Evolutionary conservation across 1,140 invertebrate species (phyloP).

Genomic region (Gonatopus flavifemur): DNA sequence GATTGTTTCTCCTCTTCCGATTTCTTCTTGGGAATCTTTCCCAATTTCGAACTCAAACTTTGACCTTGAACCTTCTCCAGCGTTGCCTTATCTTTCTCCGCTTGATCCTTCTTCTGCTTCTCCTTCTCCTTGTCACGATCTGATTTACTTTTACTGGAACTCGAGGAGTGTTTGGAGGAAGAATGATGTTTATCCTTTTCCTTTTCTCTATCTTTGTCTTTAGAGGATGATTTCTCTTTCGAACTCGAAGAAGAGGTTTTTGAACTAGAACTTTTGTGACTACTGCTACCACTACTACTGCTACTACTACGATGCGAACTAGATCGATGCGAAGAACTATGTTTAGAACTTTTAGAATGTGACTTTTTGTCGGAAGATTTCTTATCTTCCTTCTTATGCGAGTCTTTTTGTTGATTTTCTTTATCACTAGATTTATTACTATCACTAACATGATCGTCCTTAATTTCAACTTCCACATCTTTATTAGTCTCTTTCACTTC

Average conservation of each 20-base stretch:
- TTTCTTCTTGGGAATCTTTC: constrained; percentile 75
- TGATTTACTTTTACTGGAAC: constrained; percentile 39
- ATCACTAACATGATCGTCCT: constrained; percentile 33
- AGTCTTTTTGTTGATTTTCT: constrained; percentile 52
- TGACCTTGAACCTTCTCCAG: constrained; percentile 67
- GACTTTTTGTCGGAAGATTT: constrained; percentile 54
- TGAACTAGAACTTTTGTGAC: constrained; percentile 40
- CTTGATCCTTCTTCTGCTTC: constrained; percentile 58
- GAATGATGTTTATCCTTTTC: constrained; percentile 51
- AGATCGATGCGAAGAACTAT: constrained; percentile 38
- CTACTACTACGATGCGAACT: constrained; percentile 46
- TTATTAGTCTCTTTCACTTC: constrained; percentile 37
- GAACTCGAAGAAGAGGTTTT: constrained; percentile 35
- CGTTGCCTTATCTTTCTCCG: constrained; percentile 70
- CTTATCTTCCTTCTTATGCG: constrained; percentile 49
- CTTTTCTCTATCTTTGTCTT: too few species aligned
- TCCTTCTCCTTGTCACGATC: constrained; percentile 54
- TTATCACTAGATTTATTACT: constrained; percentile 50
- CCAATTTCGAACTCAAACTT: constrained; percentile 66
- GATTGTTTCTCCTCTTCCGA: constrained; percentile 52
- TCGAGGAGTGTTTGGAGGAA: constrained; percentile 57
- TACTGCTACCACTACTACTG: constrained; percentile 51
- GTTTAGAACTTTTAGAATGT: constrained; percentile 56
- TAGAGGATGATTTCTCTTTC: constrained; percentile 50
- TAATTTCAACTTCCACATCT: constrained; percentile 29